Percentiles rank a stretch among this genome's conserved stretches.
Evolutionary conservation across 2,888 invertebrate species (phyloP).

Genomic region (Dinocampus coccinellae): DNA sequence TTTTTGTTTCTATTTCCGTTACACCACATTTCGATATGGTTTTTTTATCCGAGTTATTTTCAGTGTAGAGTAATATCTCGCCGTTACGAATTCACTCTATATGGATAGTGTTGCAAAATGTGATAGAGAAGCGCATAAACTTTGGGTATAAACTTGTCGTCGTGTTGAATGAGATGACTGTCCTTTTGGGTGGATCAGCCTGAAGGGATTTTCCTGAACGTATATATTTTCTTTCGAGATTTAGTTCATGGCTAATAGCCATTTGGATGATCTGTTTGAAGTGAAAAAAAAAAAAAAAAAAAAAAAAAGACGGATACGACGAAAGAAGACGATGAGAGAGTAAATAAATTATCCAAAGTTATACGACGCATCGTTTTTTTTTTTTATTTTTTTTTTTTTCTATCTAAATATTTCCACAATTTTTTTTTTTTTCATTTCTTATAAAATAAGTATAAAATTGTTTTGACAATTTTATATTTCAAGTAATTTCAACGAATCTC

Average conservation of each 20-base stretch:
- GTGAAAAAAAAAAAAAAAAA: not conserved
- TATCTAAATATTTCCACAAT: no score
- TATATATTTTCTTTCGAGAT: not conserved
- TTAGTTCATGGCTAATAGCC: not conserved
- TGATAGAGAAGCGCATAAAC: not conserved
- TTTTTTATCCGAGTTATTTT: not conserved
- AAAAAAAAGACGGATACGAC: not conserved
- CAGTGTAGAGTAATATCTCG: not conserved
- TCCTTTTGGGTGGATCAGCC: slow-evolving; percentile 2
- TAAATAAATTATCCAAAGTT: no score
- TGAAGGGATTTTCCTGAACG: not conserved
- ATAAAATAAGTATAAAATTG: no score
- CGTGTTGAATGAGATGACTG: not conserved
- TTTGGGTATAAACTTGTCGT: slow-evolving; percentile 1
- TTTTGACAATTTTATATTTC: no score
- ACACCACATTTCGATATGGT: slow-evolving; percentile 9
- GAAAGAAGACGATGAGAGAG: no score
- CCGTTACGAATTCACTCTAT: not conserved
- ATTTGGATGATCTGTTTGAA: not conserved
- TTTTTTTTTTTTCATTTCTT: no score
- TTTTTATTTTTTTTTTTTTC: no score
- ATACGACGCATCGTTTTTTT: no score
- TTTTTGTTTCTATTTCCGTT: not conserved
- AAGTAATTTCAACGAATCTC: no score
- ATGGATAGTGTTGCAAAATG: not conserved